Conservation (phyloP, 2,797 vertebrate species). For the Scyliorhinus canicula region DNA sequence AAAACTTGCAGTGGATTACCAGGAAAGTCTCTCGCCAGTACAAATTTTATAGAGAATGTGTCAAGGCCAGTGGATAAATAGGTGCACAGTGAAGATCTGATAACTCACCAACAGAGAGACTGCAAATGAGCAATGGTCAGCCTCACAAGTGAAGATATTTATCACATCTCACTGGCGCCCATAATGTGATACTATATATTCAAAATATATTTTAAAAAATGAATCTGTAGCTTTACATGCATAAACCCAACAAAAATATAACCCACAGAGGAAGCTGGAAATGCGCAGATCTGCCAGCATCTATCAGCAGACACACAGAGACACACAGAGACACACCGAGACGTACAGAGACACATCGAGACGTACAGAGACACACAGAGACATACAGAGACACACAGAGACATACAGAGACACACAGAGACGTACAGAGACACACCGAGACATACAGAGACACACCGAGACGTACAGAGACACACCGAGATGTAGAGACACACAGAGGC, state of each 20-base stretch:
- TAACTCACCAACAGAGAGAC: neutral
- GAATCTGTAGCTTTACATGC: neutral
- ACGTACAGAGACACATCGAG: too few relatives aligned
- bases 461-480: too few relatives aligned
- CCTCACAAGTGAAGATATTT: conserved; percentile 33
- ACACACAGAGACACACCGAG: too few relatives aligned
- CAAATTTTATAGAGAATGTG: neutral
- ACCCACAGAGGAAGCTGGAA: too few relatives aligned
- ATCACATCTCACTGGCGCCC: neutral
- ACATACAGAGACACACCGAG: too few relatives aligned
- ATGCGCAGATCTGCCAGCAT: too few relatives aligned
- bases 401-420: too few relatives aligned
- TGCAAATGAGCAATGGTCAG: neutral
- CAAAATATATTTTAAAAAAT: neutral
- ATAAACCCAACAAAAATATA: neutral
- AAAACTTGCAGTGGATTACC: neutral
- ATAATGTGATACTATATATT: neutral
- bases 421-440: too few relatives aligned
- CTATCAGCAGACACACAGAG: too few relatives aligned
- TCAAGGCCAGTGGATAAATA: conserved; percentile 16
- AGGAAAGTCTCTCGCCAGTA: neutral
- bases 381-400: too few relatives aligned
- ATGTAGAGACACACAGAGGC: too few relatives aligned
- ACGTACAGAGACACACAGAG: too few relatives aligned
- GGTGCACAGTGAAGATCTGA: conserved; percentile 2